Base-by-base conservation (phyloP, 1,140 invertebrate genomes). In the Neotoxoptera formosana region DNA sequence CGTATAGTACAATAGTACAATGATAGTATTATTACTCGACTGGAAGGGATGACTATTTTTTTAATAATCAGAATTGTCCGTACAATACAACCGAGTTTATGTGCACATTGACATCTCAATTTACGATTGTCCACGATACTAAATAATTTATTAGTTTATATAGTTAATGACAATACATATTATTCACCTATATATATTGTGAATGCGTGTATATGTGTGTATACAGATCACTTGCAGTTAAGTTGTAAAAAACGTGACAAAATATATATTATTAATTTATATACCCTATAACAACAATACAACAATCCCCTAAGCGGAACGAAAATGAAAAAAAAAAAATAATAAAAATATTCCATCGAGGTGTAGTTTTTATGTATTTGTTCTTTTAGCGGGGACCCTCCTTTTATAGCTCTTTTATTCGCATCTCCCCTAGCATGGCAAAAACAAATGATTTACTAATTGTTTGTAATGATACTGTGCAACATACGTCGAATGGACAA, bases 351-450 rank as follows among this genome's bases (percentile, higher is more conserved):
- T 89, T 53, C 34, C 17, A 36, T 36, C 51, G 51, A 88, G 48
- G 48, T 88, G 87, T 34, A 88, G 87, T 88, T 89, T 89, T 56
- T 89, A 89, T 89, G 48, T 51, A 89, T 89, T 89, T 51, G 34
- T 51, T 53, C 9, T 17, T 89, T 25, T 34, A 36, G 34, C 48
- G 21, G 11, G 47, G 14, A 56, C 87, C 87, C 87, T 89, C 36
- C 47, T 89, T 89, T 89, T 89, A 89, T 89, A 89, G 87, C 87
- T 56, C n/a, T 89, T 89, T 56, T 89, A 89, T 89, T 89, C 87
- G 7, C 87, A 48, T 89, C 21, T 56, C 87, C 48, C 87, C 48
- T 36, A 48, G n/a, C 87, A 34, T 36, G 87, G 87, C 48, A 53
- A 56, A 89, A 89, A 89, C 87, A 89, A 89, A 89, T 51, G 48